Percentiles rank a stretch among this genome's conserved stretches.
Conservation (phyloP, 2,113 vertebrate genomes). For the Callorhinus ursinus region DNA sequence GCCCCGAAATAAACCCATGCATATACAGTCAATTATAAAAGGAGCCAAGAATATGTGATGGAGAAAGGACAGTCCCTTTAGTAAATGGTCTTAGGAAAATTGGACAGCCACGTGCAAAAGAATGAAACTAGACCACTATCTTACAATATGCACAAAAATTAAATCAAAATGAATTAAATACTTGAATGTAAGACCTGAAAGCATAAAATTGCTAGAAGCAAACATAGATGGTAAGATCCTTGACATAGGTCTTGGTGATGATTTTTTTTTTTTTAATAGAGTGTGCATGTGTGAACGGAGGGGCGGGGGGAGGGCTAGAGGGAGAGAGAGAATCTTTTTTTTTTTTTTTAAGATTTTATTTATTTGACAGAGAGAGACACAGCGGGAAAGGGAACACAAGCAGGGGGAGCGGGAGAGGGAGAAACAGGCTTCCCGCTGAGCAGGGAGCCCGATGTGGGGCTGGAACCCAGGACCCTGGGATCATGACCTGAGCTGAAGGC, state of each 20-base stretch:
- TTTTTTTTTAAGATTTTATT: too few species aligned
- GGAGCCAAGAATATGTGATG: neutral
- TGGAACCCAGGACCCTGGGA: too few species aligned
- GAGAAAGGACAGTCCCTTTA: neutral
- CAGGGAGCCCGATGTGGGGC: too few species aligned
- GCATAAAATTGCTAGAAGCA: neutral
- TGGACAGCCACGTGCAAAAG: neutral
- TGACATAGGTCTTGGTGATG: neutral
- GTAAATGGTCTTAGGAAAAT: neutral
- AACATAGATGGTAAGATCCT: neutral
- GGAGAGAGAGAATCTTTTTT: neutral
- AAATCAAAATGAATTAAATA: neutral
- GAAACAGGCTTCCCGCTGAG: too few species aligned
- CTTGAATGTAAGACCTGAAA: neutral
- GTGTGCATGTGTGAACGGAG: neutral
- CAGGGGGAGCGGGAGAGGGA: too few species aligned
- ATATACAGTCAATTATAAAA: neutral
- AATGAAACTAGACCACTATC: neutral
- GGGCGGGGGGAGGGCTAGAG: neutral
- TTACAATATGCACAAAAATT: neutral
- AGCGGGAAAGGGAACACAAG: too few species aligned
- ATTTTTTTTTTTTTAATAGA: neutral
- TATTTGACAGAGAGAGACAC: too few species aligned
- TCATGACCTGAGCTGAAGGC: too few species aligned
- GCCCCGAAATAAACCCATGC: neutral